Base-by-base conservation (phyloP, 2,888 invertebrate species). In the Octonoba sinensis region DNA sequence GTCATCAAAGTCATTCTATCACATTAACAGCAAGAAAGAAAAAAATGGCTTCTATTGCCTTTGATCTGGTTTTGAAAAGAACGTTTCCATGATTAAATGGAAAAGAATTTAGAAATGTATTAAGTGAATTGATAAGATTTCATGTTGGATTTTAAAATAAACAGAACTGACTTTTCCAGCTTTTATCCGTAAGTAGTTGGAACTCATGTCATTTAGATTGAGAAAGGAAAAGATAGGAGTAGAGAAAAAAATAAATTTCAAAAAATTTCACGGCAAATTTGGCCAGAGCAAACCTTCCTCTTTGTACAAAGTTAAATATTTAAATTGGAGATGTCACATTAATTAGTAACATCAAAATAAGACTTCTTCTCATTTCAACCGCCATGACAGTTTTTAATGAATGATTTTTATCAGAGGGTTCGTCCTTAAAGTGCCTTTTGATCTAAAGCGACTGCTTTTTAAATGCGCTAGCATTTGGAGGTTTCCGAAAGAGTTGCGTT, bases 261-360 rank as follows among this genome's bases (percentile, higher is more conserved):
- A 47, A 54, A 16, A 4, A 22, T 27, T 62, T 49, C 60, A 67
- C 24, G 64, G 73, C 22, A 81, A 73, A 81, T 81, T 81, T 81
- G 79, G 62, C 66, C 69, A 56, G 44, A 62, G 79, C 67, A 81
- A 81, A 81, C 73, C 56, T 47, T n/a, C n/a, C 73, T 73, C 79
- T 81, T 81, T 81, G 72, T 81, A 73, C 74, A 73, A 81, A 74
- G 79, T 81, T 81, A 81, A 81, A 81, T 81, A 81, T 81, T 81
- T 81, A 81, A 81, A 81, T 81, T 81, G 67, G 36, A 56, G 60
- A 72, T 79, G 78, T 69, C 62, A 64, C 73, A 81, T 81, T 81
- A 81, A 81, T 81, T 81, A 79, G 79, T 60, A 62, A 71, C 79
- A 81, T 79, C 79, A 66, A 73, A 81, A 81, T 67, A 81, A 73